phyloP scores from a whole-genome alignment of 2,888 invertebrate species.

The Drosophila algonquin region DNA sequence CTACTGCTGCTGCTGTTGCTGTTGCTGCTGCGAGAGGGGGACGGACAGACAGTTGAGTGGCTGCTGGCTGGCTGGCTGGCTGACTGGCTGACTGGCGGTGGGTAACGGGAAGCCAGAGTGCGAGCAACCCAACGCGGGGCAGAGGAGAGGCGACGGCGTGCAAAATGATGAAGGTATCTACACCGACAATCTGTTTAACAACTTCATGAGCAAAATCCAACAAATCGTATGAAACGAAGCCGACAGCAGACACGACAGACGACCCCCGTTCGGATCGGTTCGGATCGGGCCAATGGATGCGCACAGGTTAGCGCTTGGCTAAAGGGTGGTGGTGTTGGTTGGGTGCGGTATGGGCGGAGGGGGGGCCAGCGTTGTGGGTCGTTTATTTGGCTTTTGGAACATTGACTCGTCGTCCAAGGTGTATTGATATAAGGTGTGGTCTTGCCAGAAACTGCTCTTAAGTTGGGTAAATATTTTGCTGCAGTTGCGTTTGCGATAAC shows the following conservation, averaged over 20 bases:
- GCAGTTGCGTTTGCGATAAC: background rate
- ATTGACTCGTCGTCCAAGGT: conserved; percentile 38
- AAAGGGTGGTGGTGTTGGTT: background rate
- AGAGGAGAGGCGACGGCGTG: conserved; percentile 39
- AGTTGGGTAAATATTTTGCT: background rate
- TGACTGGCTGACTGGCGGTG: conserved; percentile 15
- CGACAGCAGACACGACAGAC: conserved; percentile 51
- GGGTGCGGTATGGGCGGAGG: background rate
- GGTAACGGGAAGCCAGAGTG: conserved; percentile 9
- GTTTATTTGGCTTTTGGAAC: conserved; percentile 67
- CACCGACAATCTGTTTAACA: conserved; percentile 83
- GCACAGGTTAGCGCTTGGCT: conserved; percentile 33
- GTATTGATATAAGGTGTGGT: background rate
- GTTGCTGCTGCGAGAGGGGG: conserved; percentile 1
- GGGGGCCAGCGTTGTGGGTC: conserved; percentile 61
- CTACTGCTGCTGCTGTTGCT: conserved; percentile 6
- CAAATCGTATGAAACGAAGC: conserved; percentile 81
- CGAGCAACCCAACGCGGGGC: conserved; percentile 3
- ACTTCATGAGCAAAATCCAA: conserved; percentile 83
- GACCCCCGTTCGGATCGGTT: conserved; percentile 30
- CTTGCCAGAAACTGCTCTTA: background rate
- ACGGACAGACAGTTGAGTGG: conserved; percentile 36
- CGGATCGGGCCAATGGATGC: conserved; percentile 44
- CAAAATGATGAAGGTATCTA: conserved; percentile 81
- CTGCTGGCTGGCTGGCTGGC: conserved; percentile 8